Percentiles rank a stretch among this genome's conserved stretches.
Evolutionary conservation across 2,797 vertebrate genomes (phyloP).

Genomic region (Hozukius guyotensis): DNA sequence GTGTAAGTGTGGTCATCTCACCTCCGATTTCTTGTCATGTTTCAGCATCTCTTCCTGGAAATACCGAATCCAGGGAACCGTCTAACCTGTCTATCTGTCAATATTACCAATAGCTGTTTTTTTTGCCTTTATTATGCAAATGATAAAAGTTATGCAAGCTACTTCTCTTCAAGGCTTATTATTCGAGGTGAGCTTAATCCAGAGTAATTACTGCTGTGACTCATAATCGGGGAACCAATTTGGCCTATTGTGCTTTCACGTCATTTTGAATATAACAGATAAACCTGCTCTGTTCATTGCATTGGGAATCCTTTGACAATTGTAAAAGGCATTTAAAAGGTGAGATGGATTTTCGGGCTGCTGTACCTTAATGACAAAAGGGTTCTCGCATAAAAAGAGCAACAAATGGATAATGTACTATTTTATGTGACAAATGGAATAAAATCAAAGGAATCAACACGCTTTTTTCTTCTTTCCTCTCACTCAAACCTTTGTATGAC

Average conservation of each 20-base stretch:
- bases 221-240: conserved; percentile 60
- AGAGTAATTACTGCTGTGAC: conserved; percentile 60
- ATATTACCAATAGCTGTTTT: conserved; percentile 27
- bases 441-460: conserved; percentile 63
- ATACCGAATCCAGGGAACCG: conserved; percentile 3
- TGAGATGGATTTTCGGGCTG: conserved; percentile 61
- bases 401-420: conserved; percentile 54
- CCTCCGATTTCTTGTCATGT: neutral
- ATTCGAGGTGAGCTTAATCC: conserved; percentile 54
- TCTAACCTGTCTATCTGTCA: conserved; percentile 50
- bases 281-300: conserved; percentile 55
- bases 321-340: conserved; percentile 60
- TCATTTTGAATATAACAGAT: conserved; percentile 62
- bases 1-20: neutral
- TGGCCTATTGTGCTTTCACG: conserved; percentile 51
- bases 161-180: conserved; percentile 40
- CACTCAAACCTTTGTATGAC: neutral
- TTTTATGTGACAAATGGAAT: conserved; percentile 66
- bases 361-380: conserved; percentile 54
- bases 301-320: conserved; percentile 48
- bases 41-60: conserved; percentile 4
- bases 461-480: conserved; percentile 10
- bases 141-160: conserved; percentile 40
- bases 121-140: conserved; percentile 55
- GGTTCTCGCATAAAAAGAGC: conserved; percentile 42